Evolutionary conservation across 1,140 invertebrate species (phyloP).

Genomic region (Pseudomyrmex flavicornis): DNA sequence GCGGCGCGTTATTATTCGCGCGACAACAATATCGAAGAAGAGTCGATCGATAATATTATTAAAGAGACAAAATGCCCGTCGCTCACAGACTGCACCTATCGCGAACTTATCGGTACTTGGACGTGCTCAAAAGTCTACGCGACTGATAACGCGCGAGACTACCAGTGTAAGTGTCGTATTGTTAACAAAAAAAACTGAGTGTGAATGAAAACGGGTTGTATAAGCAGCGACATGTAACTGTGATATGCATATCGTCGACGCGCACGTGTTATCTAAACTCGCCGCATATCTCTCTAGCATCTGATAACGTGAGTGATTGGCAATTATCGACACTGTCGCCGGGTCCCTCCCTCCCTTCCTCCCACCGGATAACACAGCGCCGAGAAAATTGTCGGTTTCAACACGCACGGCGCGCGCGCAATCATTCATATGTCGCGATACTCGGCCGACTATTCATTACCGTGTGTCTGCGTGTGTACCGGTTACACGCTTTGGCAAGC

Average conservation of each 20-base stretch:
- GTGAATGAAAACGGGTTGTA: slow-evolving; percentile 55
- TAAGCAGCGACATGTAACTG: slow-evolving; percentile 62
- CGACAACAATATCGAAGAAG: too few species aligned
- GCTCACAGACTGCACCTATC: slow-evolving; percentile 19
- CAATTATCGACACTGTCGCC: slow-evolving; percentile 72
- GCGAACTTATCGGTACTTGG: neutral
- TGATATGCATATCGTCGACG: slow-evolving; percentile 31
- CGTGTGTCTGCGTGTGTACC: slow-evolving; percentile 18
- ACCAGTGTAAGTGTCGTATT: too few species aligned
- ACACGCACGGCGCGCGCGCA: neutral
- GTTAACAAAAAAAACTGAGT: neutral
- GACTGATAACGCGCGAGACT: slow-evolving; percentile 52
- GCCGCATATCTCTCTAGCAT: slow-evolving; percentile 60
- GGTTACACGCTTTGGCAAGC: slow-evolving; percentile 48
- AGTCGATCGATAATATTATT: neutral
- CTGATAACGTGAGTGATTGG: slow-evolving; percentile 68
- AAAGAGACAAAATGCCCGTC: slow-evolving; percentile 36
- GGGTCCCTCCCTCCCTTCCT: neutral
- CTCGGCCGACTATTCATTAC: slow-evolving; percentile 65
- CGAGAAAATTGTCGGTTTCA: slow-evolving; percentile 62
- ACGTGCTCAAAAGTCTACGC: slow-evolving; percentile 49
- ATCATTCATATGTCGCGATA: slow-evolving; percentile 59
- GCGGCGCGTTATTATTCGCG: neutral
- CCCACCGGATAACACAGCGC: slow-evolving; percentile 35
- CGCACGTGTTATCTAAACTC: slow-evolving; percentile 21